phyloP scores from a whole-genome alignment of 2,888 invertebrate species.

The Beris morrisii region DNA sequence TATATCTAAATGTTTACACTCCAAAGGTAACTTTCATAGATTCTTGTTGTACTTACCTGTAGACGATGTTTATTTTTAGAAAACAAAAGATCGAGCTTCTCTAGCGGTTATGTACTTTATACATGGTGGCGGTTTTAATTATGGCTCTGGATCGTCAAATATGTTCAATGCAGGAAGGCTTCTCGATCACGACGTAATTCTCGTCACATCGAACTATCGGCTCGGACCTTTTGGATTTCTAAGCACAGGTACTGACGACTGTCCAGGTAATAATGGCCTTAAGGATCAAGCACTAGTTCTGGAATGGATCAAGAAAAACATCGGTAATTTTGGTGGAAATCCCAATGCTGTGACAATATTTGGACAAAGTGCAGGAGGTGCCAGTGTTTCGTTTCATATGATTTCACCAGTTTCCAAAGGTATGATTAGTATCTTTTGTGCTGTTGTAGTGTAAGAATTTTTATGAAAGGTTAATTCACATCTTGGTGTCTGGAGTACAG shows the following conservation, averaged over 20 bases:
- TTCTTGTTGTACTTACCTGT: not conserved
- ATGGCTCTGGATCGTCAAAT: conserved; percentile 63
- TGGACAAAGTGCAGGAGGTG: conserved; percentile 66
- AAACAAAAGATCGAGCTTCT: conserved; percentile 36
- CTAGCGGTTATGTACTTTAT: conserved; percentile 68
- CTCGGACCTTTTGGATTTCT: conserved; percentile 63
- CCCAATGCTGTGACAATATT: conserved; percentile 62
- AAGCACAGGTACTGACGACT: conserved; percentile 61
- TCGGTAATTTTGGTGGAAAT: conserved; percentile 62
- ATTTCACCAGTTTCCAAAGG: conserved; percentile 55
- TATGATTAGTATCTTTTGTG: not conserved
- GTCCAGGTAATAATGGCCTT: conserved; percentile 64
- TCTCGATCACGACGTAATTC: conserved; percentile 65
- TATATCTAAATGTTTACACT: conserved; percentile 73
- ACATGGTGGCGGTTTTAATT: conserved; percentile 64
- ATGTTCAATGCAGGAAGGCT: conserved; percentile 68
- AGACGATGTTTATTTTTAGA: not conserved
- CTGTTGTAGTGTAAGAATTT: too few relatives aligned
- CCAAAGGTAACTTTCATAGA: conserved; percentile 46
- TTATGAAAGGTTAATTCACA: too few relatives aligned
- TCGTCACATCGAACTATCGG: conserved; percentile 67
- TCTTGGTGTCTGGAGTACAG: too few relatives aligned
- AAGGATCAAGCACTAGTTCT: conserved; percentile 63
- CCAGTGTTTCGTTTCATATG: conserved; percentile 64
- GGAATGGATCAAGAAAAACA: conserved; percentile 61